A percentile compares a stretch with the other conserved stretches of the same genome.
Evolutionary conservation across 2,888 invertebrate genomes (phyloP).

Genomic region (Busseola fusca): DNA sequence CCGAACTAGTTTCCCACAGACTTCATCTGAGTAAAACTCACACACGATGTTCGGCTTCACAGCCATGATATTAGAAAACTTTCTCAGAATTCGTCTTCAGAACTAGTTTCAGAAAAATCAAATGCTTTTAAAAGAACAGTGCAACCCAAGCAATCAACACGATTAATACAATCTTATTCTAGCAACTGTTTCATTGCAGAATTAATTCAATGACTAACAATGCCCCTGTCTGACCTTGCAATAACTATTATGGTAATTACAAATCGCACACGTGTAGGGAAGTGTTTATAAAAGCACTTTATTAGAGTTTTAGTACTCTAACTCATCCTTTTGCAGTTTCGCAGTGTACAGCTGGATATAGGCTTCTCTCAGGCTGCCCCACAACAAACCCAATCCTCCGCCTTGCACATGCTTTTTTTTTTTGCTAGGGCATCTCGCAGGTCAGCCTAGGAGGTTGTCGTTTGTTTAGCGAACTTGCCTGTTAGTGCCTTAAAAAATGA

Average conservation of each 20-base stretch:
- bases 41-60: neutral
- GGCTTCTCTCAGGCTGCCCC: neutral
- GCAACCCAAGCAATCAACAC: neutral
- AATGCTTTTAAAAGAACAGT: conserved; percentile 1
- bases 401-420: too few species aligned
- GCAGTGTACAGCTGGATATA: neutral
- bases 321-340: neutral
- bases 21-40: neutral
- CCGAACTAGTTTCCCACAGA: neutral
- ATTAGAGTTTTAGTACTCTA: neutral
- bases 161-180: neutral
- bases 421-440: too few species aligned
- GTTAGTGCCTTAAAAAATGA: too few species aligned
- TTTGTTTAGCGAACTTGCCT: too few species aligned
- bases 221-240: conserved; percentile 20
- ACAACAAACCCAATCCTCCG: neutral
- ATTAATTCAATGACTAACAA: conserved; percentile 24
- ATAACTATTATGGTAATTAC: conserved; percentile 10
- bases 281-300: neutral
- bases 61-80: neutral
- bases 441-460: too few species aligned
- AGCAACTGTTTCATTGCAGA: neutral
- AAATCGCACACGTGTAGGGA: conserved; percentile 1
- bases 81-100: neutral
- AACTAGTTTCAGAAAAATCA: neutral